Evolutionary conservation across 1,140 invertebrate genomes (phyloP), one percentile per base, ranked within the genome.

Genomic region (Drosophila bocqueti): DNA sequence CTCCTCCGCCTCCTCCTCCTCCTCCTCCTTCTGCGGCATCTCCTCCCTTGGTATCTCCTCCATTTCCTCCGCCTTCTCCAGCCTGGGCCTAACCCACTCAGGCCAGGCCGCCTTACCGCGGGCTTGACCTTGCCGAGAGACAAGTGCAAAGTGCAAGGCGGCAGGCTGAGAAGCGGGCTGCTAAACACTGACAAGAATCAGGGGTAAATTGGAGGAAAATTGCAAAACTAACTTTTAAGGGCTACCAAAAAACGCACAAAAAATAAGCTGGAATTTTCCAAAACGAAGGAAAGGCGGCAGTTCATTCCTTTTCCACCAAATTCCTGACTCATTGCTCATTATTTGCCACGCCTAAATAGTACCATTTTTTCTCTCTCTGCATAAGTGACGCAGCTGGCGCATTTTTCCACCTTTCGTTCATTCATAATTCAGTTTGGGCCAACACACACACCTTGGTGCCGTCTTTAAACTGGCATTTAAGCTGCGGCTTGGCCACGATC

Each of bases 371-470:
- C n/a, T 68, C 18, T 55, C 24, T 1, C 24, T 67, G 67, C 47
- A 24, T 11, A n/a, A 31, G 5, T 16, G 40, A 34, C 16, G 49
- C 67, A 71, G 18, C 46, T 60, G 46, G 29, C 43, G 45, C 67
- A 31, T 60, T 61, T 73, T 73, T 73, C 46, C 46, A 60, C 54
- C 71, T 61, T 50, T 73, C 69, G 69, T 73, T 73, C 67, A 73
- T 73, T 73, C 71, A 73, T 73, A 73, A 73, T 73, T 73, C 42
- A 73, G 67, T 52, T 61, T 72, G n/a, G 69, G 45, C 45, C 52
- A n/a, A 63, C 63, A 52, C 38, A 66, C 60, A 50, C 38, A 66
- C 60, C 46, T 18, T 26, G 13, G 55, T 34, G 34, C 13, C 40
- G 36, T 67, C 34, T 54, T 71, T 71, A 47, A 71, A 57, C 71